These are phyloP conservation scores for Shinisaurus crocodilurus DNA, from an alignment of 2,113 vertebrate species.

Conservation along the genomic window DNA sequence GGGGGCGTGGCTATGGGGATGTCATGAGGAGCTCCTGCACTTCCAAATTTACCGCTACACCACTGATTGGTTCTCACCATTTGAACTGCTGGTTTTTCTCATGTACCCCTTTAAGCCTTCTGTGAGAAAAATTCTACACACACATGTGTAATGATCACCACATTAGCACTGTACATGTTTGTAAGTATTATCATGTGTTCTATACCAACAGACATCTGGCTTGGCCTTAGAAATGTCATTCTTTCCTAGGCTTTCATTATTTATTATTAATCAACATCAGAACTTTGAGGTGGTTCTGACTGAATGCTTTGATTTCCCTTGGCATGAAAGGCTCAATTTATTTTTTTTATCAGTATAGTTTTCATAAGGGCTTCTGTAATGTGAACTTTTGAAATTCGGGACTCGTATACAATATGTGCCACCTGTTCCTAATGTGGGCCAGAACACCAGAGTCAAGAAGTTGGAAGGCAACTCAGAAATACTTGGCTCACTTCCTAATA, in stretches of 20 bases:
- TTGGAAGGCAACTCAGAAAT: neutral
- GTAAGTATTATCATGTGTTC: neutral
- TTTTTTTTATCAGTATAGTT: neutral
- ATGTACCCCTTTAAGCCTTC: neutral
- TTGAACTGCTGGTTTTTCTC: neutral
- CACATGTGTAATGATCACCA: neutral
- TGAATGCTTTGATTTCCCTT: neutral
- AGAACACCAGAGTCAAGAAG: neutral
- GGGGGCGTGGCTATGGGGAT: too few relatives aligned
- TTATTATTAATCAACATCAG: constrained; percentile 1
- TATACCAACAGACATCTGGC: neutral
- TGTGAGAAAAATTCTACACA: neutral
- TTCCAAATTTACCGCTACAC: too few relatives aligned
- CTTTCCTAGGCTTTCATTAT: neutral
- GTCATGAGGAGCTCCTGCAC: too few relatives aligned
- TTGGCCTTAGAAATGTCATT: neutral
- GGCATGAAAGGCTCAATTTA: neutral
- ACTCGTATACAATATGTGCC: neutral
- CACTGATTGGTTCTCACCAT: too few relatives aligned
- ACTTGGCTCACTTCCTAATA: neutral
- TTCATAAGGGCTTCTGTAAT: neutral
- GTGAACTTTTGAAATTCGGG: neutral
- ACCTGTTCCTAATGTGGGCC: constrained; percentile 2
- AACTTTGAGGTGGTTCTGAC: neutral
- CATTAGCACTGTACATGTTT: neutral